These are phyloP conservation scores for Callionymus lyra DNA, from an alignment of 2,113 vertebrate species.

Conservation along the genomic window DNA sequence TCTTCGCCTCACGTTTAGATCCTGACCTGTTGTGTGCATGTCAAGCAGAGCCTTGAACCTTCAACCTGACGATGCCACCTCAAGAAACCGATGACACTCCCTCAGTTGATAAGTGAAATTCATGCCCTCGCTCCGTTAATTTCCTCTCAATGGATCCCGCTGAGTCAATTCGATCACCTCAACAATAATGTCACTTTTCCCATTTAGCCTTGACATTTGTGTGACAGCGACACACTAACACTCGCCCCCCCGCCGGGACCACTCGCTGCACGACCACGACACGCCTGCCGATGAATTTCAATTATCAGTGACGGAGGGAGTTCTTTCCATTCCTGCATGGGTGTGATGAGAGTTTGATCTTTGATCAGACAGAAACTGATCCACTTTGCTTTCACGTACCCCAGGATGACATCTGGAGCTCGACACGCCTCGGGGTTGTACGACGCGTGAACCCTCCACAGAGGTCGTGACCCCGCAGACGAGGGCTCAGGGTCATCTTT, in stretches of 20 bases:
- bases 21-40: constrained; percentile 88
- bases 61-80: constrained; percentile 80
- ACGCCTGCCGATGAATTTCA: constrained; percentile 63
- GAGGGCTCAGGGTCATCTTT: constrained; percentile 63
- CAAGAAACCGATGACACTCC: constrained; percentile 73
- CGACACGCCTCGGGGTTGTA: constrained; percentile 17
- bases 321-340: constrained; percentile 73
- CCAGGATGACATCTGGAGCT: constrained; percentile 61
- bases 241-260: background rate
- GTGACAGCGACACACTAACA: too few species aligned
- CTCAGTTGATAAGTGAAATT: constrained; percentile 99
- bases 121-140: constrained; percentile 50
- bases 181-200: constrained; percentile 2
- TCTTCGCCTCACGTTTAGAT: constrained; percentile 73
- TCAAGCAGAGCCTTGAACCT: constrained; percentile 81
- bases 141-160: constrained; percentile 4
- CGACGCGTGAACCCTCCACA: constrained; percentile 15
- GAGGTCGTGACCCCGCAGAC: constrained; percentile 27
- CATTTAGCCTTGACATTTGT: too few species aligned
- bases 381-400: constrained; percentile 66
- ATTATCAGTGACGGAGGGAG: constrained; percentile 69
- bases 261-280: constrained; percentile 16
- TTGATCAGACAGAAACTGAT: constrained; percentile 73
- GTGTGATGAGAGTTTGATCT: constrained; percentile 68
- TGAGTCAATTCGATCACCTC: constrained; percentile 16